Evolutionary conservation across 1,140 invertebrate species (phyloP).

Genomic region (Drosophila pruinosa): DNA sequence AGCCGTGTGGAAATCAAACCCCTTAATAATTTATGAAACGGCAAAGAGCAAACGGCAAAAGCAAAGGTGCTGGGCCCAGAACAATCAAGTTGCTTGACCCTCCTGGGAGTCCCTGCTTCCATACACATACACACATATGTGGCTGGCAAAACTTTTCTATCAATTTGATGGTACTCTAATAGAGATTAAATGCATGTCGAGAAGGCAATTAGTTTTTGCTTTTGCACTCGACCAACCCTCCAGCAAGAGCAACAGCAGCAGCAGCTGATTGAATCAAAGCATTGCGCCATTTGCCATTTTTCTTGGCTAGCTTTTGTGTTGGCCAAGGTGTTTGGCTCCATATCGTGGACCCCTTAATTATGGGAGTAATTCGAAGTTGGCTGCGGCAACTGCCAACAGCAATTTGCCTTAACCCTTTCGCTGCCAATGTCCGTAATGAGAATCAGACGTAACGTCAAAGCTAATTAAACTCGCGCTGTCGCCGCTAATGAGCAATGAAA

Average conservation of each 20-base stretch:
- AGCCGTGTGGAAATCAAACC: constrained; percentile 49
- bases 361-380: constrained; percentile 24
- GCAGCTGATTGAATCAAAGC: constrained; percentile 76
- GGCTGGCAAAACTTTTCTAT: constrained; percentile 61
- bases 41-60: constrained; percentile 59
- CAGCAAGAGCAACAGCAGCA: background rate
- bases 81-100: background rate
- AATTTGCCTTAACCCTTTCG: constrained; percentile 66
- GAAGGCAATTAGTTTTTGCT: constrained; percentile 81
- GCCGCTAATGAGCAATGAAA: constrained; percentile 82
- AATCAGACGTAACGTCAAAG: constrained; percentile 70
- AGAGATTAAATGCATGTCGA: constrained; percentile 83
- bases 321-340: constrained; percentile 49
- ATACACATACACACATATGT: constrained; percentile 48
- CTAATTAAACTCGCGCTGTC: constrained; percentile 80
- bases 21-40: constrained; percentile 77
- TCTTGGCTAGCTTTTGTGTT: constrained; percentile 30
- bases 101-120: constrained; percentile 17
- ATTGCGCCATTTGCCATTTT: constrained; percentile 74
- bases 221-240: constrained; percentile 16
- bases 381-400: constrained; percentile 43
- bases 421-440: constrained; percentile 13
- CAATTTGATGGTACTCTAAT: constrained; percentile 67
- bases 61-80: constrained; percentile 15
- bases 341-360: constrained; percentile 13